A percentile compares a stretch with the other conserved stretches of the same genome.
Conservation (phyloP, 2,113 vertebrate species). For the Thinocorus orbignyianus region DNA sequence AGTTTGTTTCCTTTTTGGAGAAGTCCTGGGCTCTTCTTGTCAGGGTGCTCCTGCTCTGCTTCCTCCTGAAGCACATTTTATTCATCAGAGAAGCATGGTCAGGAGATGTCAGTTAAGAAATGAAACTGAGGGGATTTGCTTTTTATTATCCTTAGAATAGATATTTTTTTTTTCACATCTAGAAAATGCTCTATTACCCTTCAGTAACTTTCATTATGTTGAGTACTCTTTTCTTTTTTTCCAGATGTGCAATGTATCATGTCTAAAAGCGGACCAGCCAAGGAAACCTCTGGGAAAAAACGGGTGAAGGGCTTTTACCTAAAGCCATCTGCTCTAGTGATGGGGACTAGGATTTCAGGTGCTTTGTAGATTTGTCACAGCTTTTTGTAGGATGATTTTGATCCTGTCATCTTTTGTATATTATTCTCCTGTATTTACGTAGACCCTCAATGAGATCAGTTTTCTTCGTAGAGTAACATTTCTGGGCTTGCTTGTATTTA, state of each 20-base stretch:
- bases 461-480: background rate
- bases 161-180: background rate
- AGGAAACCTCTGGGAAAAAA: background rate
- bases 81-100: background rate
- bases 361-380: background rate
- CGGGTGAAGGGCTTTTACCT: background rate
- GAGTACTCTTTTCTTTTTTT: background rate
- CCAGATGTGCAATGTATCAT: accelerated
- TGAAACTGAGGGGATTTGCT: background rate
- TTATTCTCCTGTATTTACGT: background rate
- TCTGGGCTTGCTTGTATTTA: background rate
- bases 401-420: background rate
- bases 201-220: background rate
- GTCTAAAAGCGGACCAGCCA: background rate
- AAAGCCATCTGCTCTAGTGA: background rate
- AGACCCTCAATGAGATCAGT: background rate
- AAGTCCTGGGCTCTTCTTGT: background rate
- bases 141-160: background rate
- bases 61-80: background rate
- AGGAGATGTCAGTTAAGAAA: background rate
- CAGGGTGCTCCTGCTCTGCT: background rate
- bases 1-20: background rate
- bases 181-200: background rate
- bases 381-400: background rate
- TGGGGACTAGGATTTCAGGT: background rate